These are phyloP conservation scores for Cydia fagiglandana DNA, from an alignment of 1,140 invertebrate species.

Conservation along the genomic window DNA sequence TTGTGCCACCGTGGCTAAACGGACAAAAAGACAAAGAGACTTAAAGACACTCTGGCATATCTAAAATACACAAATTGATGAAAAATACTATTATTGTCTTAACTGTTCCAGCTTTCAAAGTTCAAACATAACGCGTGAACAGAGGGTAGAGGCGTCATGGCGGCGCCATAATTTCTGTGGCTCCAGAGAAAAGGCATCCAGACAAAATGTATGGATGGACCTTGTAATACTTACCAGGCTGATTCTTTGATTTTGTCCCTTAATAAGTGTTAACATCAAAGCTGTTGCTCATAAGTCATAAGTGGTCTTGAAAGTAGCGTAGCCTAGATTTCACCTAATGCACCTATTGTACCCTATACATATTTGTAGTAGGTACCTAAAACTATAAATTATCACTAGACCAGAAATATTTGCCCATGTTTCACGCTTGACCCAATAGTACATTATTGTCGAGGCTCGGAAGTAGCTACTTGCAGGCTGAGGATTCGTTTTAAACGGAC, in stretches of 20 bases:
- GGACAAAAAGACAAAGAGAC: slow-evolving; percentile 55
- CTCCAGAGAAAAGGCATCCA: not conserved
- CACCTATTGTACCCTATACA: not conserved
- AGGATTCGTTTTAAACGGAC: no score
- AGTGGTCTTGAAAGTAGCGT: no score
- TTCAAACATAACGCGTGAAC: slow-evolving; percentile 5
- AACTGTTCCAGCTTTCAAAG: slow-evolving; percentile 17
- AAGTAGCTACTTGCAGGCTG: no score
- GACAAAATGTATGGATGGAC: no score
- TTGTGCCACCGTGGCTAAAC: slow-evolving; percentile 71
- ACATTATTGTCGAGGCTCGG: no score
- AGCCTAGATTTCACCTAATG: no score
- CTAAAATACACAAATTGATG: slow-evolving; percentile 44
- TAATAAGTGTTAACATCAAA: no score
- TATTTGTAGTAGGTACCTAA: no score
- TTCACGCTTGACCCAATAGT: no score
- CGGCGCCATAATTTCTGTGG: not conserved
- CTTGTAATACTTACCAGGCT: no score
- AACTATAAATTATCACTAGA: not conserved
- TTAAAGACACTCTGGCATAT: slow-evolving; percentile 54
- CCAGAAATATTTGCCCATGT: not conserved
- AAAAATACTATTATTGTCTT: slow-evolving; percentile 28
- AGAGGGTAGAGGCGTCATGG: not conserved
- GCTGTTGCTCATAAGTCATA: no score
- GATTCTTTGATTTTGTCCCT: no score